Conservation (phyloP, 2,797 vertebrate genomes). For the Lophius americanus region DNA sequence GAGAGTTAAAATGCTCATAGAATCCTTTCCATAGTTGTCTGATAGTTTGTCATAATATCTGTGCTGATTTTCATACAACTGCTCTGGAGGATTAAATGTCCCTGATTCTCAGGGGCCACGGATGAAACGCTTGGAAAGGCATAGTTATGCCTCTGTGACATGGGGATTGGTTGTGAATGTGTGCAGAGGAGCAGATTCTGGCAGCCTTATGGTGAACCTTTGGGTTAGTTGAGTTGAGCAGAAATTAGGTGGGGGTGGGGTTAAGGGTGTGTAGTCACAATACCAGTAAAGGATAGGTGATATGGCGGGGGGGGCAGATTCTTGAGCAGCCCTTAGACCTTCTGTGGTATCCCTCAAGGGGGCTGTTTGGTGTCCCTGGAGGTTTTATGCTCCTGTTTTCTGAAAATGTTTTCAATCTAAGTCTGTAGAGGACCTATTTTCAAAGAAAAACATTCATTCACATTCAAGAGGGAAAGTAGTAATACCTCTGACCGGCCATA, state of each 20-base stretch:
- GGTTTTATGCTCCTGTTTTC: conserved; percentile 41
- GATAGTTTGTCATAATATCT: conserved; percentile 62
- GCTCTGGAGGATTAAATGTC: conserved; percentile 59
- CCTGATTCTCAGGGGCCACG: conserved; percentile 54
- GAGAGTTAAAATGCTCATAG: conserved; percentile 49
- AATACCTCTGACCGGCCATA: neutral
- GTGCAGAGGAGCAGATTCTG: conserved; percentile 39
- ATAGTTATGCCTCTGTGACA: conserved; percentile 32
- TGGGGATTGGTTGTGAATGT: conserved; percentile 40
- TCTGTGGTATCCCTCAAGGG: conserved; percentile 31
- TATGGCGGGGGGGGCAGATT: neutral
- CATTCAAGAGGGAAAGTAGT: neutral
- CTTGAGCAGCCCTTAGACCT: conserved; percentile 21
- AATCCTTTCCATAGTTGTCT: conserved; percentile 60
- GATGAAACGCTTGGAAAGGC: conserved; percentile 58
- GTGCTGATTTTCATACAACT: conserved; percentile 51
- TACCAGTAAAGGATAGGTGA: conserved; percentile 27
- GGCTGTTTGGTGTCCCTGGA: conserved; percentile 23
- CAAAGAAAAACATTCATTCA: neutral
- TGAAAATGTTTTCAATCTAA: conserved; percentile 27
- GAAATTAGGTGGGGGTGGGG: neutral
- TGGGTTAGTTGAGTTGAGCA: conserved; percentile 36
- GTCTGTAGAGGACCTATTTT: conserved; percentile 1
- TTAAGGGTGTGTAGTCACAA: conserved; percentile 17
- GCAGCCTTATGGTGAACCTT: conserved; percentile 41